Percentiles rank a stretch among this genome's conserved stretches.
phyloP scores from a whole-genome alignment of 2,797 vertebrate genomes.

The Sebastes iracundus region DNA sequence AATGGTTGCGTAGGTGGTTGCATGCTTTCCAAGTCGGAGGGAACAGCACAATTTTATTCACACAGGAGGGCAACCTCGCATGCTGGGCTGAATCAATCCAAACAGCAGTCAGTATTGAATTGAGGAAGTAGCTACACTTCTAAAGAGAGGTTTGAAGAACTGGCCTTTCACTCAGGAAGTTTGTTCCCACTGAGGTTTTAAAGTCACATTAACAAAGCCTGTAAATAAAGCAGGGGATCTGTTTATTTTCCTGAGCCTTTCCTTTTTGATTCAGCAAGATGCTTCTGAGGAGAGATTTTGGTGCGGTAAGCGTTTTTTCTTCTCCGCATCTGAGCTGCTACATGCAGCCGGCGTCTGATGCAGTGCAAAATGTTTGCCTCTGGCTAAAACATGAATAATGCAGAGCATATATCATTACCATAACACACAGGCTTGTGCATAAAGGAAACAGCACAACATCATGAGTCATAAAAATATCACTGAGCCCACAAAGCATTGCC shows the following conservation, averaged over 20 bases:
- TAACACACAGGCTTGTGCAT: slow-evolving; percentile 71
- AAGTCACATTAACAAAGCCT: slow-evolving; percentile 33
- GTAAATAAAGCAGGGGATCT: slow-evolving; percentile 46
- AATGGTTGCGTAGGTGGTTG: slow-evolving; percentile 50
- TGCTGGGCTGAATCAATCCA: slow-evolving; percentile 46
- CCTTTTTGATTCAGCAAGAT: slow-evolving; percentile 43
- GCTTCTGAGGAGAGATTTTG: slow-evolving; percentile 47
- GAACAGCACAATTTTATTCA: slow-evolving; percentile 47
- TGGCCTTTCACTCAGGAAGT: slow-evolving; percentile 37
- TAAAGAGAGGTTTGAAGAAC: slow-evolving; percentile 33
- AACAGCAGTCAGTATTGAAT: slow-evolving; percentile 28
- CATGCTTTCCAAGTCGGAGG: slow-evolving; percentile 33
- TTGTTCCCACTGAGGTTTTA: slow-evolving; percentile 29
- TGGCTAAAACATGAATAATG: slow-evolving; percentile 75
- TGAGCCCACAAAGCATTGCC: slow-evolving; percentile 36
- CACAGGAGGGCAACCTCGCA: slow-evolving; percentile 13
- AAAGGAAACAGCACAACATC: slow-evolving; percentile 49
- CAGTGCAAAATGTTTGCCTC: slow-evolving; percentile 67
- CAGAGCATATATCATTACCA: slow-evolving; percentile 71
- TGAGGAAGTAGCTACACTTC: slow-evolving; percentile 20
- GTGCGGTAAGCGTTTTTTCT: slow-evolving; percentile 53
- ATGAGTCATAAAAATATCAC: slow-evolving; percentile 64
- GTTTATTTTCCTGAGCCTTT: slow-evolving; percentile 38
- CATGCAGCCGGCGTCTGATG: slow-evolving; percentile 53
- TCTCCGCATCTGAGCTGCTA: slow-evolving; percentile 45